Evolutionary conservation across 2,888 invertebrate genomes (phyloP).

Genomic region (Fragum fragum): DNA sequence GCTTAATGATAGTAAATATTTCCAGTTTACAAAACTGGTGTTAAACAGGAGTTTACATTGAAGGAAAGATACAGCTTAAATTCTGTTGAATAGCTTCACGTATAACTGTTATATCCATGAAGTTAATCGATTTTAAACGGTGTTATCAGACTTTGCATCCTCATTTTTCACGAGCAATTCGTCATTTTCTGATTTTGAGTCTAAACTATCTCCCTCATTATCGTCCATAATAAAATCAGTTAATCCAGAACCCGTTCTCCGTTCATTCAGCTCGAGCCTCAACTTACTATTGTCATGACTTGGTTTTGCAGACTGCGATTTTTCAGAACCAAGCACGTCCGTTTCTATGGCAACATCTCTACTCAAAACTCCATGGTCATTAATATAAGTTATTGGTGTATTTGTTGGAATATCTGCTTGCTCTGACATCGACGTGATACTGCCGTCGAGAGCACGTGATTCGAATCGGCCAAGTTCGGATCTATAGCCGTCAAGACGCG

Average conservation of each 20-base stretch:
- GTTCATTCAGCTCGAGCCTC: not conserved
- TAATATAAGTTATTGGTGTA: conserved; percentile 7
- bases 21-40: no score
- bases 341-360: conserved; percentile 61
- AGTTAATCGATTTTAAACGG: not conserved
- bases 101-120: no score
- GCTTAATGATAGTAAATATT: no score
- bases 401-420: conserved; percentile 27
- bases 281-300: not conserved
- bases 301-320: not conserved
- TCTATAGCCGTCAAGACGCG: conserved; percentile 42
- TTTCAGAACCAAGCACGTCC: conserved; percentile 41
- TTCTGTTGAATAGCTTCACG: no score
- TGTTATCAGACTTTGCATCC: not conserved
- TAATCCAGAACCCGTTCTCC: conserved; percentile 37
- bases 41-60: no score
- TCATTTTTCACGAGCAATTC: not conserved
- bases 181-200: conserved; percentile 18
- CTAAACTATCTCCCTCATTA: conserved; percentile 61
- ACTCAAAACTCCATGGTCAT: conserved; percentile 20
- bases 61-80: no score
- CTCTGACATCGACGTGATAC: conserved; percentile 30
- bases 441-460: conserved; percentile 46
- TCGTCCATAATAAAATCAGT: conserved; percentile 62
- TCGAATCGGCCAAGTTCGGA: conserved; percentile 51